phyloP scores from a whole-genome alignment of 2,797 vertebrate genomes.

The Glossophaga mutica region DNA sequence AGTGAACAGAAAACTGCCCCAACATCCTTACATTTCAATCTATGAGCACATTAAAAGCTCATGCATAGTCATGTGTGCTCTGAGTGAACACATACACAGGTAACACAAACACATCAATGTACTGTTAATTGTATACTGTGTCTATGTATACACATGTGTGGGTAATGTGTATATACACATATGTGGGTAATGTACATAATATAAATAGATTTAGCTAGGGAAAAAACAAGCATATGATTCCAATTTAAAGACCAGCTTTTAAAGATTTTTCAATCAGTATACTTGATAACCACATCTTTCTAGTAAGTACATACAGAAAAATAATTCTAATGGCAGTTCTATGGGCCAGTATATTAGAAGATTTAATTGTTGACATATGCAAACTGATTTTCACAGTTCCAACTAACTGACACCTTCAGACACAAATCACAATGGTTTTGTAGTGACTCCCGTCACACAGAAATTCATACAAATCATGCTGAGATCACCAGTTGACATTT shows the following conservation, averaged over 20 bases:
- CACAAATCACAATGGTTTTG: slow-evolving; percentile 55
- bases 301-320: slow-evolving; percentile 62
- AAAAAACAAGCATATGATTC: slow-evolving; percentile 53
- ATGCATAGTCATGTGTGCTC: not conserved
- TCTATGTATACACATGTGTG: not conserved
- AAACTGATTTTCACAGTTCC: slow-evolving; percentile 60
- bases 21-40: not conserved
- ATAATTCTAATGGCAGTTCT: slow-evolving; percentile 56
- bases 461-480: slow-evolving; percentile 43
- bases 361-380: slow-evolving; percentile 70
- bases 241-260: slow-evolving; percentile 48
- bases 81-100: not conserved
- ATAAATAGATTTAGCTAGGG: not conserved
- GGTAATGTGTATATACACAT: not conserved
- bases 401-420: slow-evolving; percentile 46
- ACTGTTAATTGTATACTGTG: not conserved
- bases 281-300: slow-evolving; percentile 54
- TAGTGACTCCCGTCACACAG: slow-evolving; percentile 51
- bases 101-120: not conserved
- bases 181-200: not conserved
- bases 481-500: slow-evolving; percentile 43
- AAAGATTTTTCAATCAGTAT: slow-evolving; percentile 48
- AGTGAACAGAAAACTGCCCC: not conserved
- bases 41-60: not conserved
- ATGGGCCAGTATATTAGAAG: slow-evolving; percentile 60